Evolutionary conservation across 2,797 vertebrate species (phyloP).

Genomic region (Dendrocincla tyrannina): DNA sequence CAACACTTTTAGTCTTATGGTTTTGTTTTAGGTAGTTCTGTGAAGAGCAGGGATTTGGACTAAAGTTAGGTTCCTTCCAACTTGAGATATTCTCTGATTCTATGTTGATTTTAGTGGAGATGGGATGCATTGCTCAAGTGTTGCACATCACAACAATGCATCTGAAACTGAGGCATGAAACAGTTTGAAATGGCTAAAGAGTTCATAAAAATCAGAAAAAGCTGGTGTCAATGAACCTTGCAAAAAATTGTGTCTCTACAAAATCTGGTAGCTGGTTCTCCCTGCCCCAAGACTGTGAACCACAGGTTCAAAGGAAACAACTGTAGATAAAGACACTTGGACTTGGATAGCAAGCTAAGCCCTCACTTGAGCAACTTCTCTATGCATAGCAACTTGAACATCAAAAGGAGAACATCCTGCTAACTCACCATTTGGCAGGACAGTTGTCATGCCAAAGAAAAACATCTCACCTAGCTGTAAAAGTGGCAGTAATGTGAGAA

Average conservation of each 20-base stretch:
- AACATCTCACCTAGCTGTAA: slow-evolving; percentile 49
- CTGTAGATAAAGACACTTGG: neutral
- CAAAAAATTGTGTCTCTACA: neutral
- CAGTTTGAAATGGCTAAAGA: neutral
- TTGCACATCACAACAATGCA: neutral
- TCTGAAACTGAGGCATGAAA: neutral
- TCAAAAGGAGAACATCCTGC: neutral
- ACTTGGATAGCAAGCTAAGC: neutral
- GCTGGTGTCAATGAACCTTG: fast-evolving
- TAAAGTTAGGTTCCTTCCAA: neutral
- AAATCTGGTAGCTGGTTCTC: neutral
- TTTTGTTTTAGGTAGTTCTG: neutral
- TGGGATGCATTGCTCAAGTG: neutral
- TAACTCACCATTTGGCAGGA: slow-evolving; percentile 44
- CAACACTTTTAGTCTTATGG: neutral
- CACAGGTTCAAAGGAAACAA: neutral
- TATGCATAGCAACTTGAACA: neutral
- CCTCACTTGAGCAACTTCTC: neutral
- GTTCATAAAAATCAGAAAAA: neutral
- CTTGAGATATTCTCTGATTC: neutral
- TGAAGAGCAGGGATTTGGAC: neutral
- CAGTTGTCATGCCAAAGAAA: neutral
- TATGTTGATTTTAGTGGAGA: neutral
- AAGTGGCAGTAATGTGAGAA: neutral
- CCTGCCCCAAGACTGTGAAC: neutral